phyloP scores from a whole-genome alignment of 2,888 invertebrate genomes.

The Alentia gelatinosa region DNA sequence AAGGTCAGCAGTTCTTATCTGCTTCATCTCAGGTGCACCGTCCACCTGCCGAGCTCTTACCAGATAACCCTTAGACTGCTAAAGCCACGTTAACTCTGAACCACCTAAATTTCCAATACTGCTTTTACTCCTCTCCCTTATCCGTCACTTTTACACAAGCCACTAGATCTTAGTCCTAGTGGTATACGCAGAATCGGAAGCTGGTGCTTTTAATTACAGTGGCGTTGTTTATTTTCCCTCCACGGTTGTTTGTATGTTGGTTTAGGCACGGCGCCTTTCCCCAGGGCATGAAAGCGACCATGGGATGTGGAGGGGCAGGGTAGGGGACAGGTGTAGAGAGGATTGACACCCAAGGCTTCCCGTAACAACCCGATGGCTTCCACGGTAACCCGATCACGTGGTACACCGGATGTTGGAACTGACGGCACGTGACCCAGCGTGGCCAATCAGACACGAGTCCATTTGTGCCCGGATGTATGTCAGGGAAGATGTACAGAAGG shows the following conservation, averaged over 20 bases:
- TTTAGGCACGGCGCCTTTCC: too few species aligned
- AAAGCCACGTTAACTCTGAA: too few species aligned
- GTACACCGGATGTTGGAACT: not conserved
- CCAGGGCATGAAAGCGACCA: too few species aligned
- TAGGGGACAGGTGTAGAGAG: not conserved
- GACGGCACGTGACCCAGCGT: not conserved
- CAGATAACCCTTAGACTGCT: not conserved
- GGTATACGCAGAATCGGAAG: too few species aligned
- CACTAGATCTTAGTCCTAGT: too few species aligned
- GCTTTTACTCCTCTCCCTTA: too few species aligned
- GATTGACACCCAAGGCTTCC: not conserved
- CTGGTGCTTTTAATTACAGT: too few species aligned
- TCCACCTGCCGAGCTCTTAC: not conserved
- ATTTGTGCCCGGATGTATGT: not conserved
- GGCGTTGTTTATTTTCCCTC: too few species aligned
- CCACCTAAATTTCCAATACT: too few species aligned
- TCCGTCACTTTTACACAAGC: too few species aligned
- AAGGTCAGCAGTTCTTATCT: not conserved
- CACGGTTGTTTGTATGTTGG: too few species aligned
- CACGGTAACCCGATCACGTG: constrained; percentile 5
- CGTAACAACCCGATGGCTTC: not conserved
- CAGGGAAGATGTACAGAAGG: not conserved
- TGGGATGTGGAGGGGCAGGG: not conserved
- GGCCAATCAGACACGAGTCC: not conserved
- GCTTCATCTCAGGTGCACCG: not conserved